Percentiles rank a stretch among this genome's conserved stretches.
phyloP scores from a whole-genome alignment of 2,113 vertebrate genomes.

The Sturnus vulgaris region DNA sequence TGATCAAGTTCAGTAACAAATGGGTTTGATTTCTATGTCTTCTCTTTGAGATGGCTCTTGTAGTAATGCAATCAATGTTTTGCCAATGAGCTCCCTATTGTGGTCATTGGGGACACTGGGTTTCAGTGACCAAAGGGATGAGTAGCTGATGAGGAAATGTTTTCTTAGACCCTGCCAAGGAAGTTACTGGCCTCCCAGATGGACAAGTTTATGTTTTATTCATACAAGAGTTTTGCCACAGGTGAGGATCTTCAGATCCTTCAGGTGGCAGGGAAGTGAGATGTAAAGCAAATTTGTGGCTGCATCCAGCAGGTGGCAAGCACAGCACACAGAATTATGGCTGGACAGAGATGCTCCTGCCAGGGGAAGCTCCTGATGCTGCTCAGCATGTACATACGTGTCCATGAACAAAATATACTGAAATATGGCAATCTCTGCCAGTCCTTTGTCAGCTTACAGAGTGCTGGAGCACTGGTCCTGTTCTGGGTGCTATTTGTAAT shows the following conservation, averaged over 20 bases:
- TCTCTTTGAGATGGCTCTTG: not conserved
- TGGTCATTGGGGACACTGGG: not conserved
- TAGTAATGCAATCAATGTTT: not conserved
- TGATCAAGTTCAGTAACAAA: not conserved
- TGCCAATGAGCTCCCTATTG: not conserved
- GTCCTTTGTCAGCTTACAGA: not conserved
- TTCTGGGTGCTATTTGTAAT: not conserved
- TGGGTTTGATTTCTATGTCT: not conserved
- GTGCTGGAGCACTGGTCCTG: not conserved
- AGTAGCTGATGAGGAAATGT: not conserved
- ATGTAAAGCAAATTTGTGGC: not conserved
- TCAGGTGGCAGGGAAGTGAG: not conserved
- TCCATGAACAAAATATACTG: not conserved
- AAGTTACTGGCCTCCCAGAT: not conserved
- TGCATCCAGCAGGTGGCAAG: constrained; percentile 54
- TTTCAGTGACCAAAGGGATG: not conserved
- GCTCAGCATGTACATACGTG: not conserved
- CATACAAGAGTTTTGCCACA: not conserved
- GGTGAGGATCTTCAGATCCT: not conserved
- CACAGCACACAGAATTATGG: not conserved
- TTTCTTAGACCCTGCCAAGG: not conserved
- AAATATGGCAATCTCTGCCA: not conserved
- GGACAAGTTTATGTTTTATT: not conserved
- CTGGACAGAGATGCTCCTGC: not conserved
- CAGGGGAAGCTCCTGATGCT: not conserved